Evolutionary conservation across 2,888 invertebrate species (phyloP), one percentile per base, ranked within the genome.

Genomic region (Ryuthela nishihirai): DNA sequence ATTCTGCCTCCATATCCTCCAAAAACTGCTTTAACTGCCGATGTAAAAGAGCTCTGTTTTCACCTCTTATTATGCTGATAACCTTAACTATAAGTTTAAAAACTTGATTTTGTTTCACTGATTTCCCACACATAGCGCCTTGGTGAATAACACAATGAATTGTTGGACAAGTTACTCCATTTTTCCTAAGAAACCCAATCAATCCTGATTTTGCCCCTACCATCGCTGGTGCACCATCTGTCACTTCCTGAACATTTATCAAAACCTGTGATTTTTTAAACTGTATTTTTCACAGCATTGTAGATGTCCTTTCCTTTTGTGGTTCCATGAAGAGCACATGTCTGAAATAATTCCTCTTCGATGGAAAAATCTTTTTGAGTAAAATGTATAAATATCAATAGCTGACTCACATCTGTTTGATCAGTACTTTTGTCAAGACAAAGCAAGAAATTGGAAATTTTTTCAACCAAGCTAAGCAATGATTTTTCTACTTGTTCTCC

Each of bases 1-100:
- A 43, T 29, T 43, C 41, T 23, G 41, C 41, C 15, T 41, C n/a
- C 6, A 41, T 23, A 23, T 41, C 41, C 41, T n/a, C n/a, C 32
- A 43, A 43, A 43, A 29, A 43, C 32, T 43, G 32, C 32, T 43
- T 43, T 18, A 26, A 18, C 26, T 43, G 15, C 15, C 26, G 17
- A 43, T 29, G 32, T 21, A 29, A 38, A 38, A 38, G 38, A 15
- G 17, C 38, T 12, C 17, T 12, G 17, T 38, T 38, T 38, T 15
- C 38, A n/a, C 38, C 2, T 38, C 38, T 38, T 38, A 38, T 38
- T 15, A 38, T 38, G 17, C 15, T 38, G 17, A 38, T 38, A 38
- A 17, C 2, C 15, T 38, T 38, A 15, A 38, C 17, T n/a, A 38
- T 1, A 38, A 12, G 26, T 41, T 41, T 41, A 32, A 32, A 18